Evolutionary conservation across 2,888 invertebrate genomes (phyloP).

Genomic region (Lasius fuliginosus): DNA sequence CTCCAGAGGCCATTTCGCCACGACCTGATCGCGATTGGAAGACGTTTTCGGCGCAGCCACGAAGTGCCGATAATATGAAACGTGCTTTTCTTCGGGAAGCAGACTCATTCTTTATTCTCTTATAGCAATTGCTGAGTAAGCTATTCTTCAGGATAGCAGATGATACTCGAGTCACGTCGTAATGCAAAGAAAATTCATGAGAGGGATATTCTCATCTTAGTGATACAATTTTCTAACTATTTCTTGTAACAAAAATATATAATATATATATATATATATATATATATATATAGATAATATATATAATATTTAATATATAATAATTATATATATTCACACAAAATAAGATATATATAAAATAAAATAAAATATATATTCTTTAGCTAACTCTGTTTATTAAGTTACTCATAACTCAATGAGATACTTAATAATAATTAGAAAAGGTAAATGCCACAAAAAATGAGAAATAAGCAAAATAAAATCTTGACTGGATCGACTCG

Average conservation of each 20-base stretch:
- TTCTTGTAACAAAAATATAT: background rate
- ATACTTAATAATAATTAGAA: background rate
- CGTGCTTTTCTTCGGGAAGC: conserved; percentile 50
- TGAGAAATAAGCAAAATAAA: background rate
- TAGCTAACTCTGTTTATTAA: background rate
- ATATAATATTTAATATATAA: too few relatives aligned
- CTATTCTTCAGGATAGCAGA: background rate
- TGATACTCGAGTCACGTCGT: background rate
- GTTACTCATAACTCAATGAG: background rate
- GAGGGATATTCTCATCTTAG: background rate
- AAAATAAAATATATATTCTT: background rate
- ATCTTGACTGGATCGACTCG: background rate
- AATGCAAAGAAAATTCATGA: background rate
- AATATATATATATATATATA: too few relatives aligned
- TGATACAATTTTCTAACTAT: background rate
- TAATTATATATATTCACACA: too few relatives aligned
- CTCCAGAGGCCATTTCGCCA: conserved; percentile 55
- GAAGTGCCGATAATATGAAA: conserved; percentile 59
- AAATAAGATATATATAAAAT: background rate
- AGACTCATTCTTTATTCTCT: conserved; percentile 61
- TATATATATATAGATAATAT: too few relatives aligned
- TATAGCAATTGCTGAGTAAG: conserved; percentile 7
- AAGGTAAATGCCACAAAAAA: background rate
- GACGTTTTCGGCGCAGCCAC: conserved; percentile 64
- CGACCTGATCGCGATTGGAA: conserved; percentile 64